Conservation (phyloP, 2,888 invertebrate genomes). For the Clanis bilineata region DNA sequence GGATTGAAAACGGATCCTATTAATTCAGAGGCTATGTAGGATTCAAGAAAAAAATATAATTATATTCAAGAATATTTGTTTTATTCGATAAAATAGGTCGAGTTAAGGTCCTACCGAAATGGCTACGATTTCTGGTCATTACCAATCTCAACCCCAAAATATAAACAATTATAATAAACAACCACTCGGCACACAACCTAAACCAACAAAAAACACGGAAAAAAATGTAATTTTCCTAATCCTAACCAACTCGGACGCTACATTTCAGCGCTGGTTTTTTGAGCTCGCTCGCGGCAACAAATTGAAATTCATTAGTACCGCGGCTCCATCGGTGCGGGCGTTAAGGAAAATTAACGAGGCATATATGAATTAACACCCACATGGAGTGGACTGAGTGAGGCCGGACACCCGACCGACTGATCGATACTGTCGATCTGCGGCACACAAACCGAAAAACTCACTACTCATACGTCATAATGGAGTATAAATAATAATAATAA, state of each 20-base stretch:
- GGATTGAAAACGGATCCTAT: too few relatives aligned
- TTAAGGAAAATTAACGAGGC: constrained; percentile 78
- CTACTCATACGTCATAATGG: background rate
- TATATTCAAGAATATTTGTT: too few relatives aligned
- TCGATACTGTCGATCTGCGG: constrained; percentile 50
- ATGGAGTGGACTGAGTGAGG: constrained; percentile 23
- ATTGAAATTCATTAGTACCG: constrained; percentile 78
- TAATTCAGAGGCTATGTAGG: too few relatives aligned
- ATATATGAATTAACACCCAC: constrained; percentile 75
- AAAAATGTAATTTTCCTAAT: constrained; percentile 21
- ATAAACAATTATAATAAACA: too few relatives aligned
- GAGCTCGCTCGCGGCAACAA: constrained; percentile 58
- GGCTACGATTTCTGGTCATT: too few relatives aligned
- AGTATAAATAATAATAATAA: too few relatives aligned
- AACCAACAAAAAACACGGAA: constrained; percentile 18
- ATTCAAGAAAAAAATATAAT: too few relatives aligned
- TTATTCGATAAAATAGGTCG: too few relatives aligned
- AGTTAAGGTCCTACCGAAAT: too few relatives aligned
- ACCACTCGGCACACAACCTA: background rate
- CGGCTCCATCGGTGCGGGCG: constrained; percentile 60
- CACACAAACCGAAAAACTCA: constrained; percentile 26
- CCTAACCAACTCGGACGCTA: constrained; percentile 1
- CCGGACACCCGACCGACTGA: constrained; percentile 33
- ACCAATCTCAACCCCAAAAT: too few relatives aligned
- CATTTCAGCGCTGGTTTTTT: background rate